Evolutionary conservation across 2,888 invertebrate species (phyloP).

Genomic region (Polylopha cassiicola): DNA sequence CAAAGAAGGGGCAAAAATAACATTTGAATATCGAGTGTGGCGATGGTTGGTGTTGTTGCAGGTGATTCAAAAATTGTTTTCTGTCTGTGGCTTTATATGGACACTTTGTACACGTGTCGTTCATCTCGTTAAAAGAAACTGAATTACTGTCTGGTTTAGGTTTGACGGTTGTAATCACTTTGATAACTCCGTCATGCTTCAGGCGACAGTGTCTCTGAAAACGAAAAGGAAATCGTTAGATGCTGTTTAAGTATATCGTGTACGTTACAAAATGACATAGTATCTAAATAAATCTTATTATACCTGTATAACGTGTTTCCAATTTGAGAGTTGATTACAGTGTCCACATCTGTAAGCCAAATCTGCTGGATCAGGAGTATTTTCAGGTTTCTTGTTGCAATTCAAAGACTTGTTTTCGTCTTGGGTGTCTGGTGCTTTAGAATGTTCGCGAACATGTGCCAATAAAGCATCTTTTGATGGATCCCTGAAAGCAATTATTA

Average conservation of each 20-base stretch:
- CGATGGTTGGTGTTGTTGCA: slow-evolving; percentile 82
- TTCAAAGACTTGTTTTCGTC: slow-evolving; percentile 36
- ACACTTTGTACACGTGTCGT: slow-evolving; percentile 81
- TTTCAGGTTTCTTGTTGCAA: slow-evolving; percentile 49
- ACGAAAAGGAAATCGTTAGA: slow-evolving; percentile 12
- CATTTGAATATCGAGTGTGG: slow-evolving; percentile 86
- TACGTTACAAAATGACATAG: no score
- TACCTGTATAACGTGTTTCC: slow-evolving; percentile 92
- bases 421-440: slow-evolving; percentile 40
- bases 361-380: slow-evolving; percentile 60
- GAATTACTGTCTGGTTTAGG: slow-evolving; percentile 62
- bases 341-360: slow-evolving; percentile 84
- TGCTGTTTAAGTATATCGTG: slow-evolving; percentile 4
- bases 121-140: slow-evolving; percentile 43
- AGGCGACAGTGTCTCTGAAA: slow-evolving; percentile 86
- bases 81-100: slow-evolving; percentile 82
- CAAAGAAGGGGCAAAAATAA: slow-evolving; percentile 88
- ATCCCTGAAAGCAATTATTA: slow-evolving; percentile 49
- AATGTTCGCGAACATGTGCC: slow-evolving; percentile 67
- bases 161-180: slow-evolving; percentile 77
- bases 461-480: slow-evolving; percentile 67
- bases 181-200: slow-evolving; percentile 86
- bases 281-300: no score
- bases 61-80: slow-evolving; percentile 78
- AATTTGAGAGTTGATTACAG: slow-evolving; percentile 88